These are phyloP conservation scores for Cyprinodon variegatus DNA, from an alignment of 2,113 vertebrate species.

Conservation along the genomic window DNA sequence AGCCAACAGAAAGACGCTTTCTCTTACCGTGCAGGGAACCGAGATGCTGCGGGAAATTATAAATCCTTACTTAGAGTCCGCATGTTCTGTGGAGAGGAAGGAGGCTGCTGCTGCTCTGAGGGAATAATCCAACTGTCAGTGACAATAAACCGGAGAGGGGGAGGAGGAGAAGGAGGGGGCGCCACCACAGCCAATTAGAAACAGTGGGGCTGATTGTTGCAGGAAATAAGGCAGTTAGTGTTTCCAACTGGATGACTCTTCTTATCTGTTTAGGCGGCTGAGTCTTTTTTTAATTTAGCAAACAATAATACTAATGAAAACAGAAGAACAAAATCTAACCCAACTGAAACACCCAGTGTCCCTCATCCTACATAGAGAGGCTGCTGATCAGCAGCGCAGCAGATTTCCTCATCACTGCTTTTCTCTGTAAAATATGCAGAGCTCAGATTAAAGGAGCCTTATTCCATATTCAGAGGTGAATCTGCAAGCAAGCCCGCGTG, in stretches of 20 bases:
- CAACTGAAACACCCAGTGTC: background rate
- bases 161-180: background rate
- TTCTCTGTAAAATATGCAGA: background rate
- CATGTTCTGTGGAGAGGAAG: constrained; percentile 58
- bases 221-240: constrained; percentile 34
- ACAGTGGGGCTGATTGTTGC: constrained; percentile 50
- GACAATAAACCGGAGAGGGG: constrained; percentile 60
- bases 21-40: constrained; percentile 65
- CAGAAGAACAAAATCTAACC: background rate
- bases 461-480: constrained; percentile 10
- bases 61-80: constrained; percentile 69
- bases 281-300: background rate
- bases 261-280: background rate
- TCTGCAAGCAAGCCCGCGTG: background rate
- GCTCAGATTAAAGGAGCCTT: constrained; percentile 6
- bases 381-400: background rate
- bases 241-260: background rate
- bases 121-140: constrained; percentile 74
- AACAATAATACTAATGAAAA: background rate
- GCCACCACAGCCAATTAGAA: constrained; percentile 63
- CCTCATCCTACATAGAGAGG: background rate
- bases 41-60: constrained; percentile 24
- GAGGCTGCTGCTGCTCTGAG: constrained; percentile 61
- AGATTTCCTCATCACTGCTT: background rate
- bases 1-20: background rate